A percentile compares a stretch with the other conserved stretches of the same genome.
These are phyloP conservation scores for Agrypnia vestita DNA, from an alignment of 1,140 invertebrate genomes.

Conservation along the genomic window DNA sequence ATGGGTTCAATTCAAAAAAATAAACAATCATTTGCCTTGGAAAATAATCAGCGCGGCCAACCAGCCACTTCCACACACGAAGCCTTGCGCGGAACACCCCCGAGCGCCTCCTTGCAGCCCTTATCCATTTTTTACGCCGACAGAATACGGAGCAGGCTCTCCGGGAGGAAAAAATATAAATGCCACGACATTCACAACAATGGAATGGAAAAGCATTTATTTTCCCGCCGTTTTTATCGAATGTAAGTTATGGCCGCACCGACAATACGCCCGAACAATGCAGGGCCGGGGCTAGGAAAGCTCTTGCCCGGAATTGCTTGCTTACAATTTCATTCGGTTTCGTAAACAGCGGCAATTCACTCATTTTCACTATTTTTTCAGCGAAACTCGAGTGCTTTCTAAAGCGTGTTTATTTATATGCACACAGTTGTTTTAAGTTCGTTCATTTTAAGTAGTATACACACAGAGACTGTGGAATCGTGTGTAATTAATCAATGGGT, in stretches of 20 bases:
- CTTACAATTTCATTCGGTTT: conserved; percentile 7
- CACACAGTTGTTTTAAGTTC: no score
- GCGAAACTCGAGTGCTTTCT: no score
- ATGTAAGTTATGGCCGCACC: conserved; percentile 50
- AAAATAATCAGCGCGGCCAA: not conserved
- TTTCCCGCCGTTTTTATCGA: conserved; percentile 53
- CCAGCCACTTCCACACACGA: not conserved
- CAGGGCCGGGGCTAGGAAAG: not conserved
- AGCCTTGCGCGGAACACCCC: not conserved
- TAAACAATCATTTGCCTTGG: not conserved
- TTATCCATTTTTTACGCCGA: conserved; percentile 60
- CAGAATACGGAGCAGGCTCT: conserved; percentile 50
- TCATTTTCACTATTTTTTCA: not conserved
- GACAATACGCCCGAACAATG: conserved; percentile 25
- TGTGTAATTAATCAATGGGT: no score
- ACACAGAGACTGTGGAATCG: no score
- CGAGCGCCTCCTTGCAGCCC: conserved; percentile 26
- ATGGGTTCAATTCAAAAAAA: no score
- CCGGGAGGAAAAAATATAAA: conserved; percentile 58
- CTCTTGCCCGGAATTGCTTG: not conserved
- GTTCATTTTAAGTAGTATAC: no score
- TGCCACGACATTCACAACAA: conserved; percentile 57
- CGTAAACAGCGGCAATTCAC: conserved; percentile 14
- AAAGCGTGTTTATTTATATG: no score
- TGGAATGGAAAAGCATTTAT: conserved; percentile 60